Evolutionary conservation across 2,113 vertebrate species (phyloP), one percentile per base, ranked within the genome.

Genomic region (Sardina pilchardus): DNA sequence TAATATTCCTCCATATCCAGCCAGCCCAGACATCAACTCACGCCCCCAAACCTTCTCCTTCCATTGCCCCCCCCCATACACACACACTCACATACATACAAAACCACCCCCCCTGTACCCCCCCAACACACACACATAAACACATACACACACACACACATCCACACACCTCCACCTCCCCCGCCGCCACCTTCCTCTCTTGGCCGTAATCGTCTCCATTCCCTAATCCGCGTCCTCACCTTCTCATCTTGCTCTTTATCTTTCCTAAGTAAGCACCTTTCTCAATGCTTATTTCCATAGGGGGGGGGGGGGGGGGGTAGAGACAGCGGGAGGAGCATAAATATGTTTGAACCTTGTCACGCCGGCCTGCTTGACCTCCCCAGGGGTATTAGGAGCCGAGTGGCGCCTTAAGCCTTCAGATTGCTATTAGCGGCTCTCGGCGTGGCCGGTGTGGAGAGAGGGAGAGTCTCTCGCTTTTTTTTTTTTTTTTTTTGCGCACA

Each of bases 1-100:
- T 99, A 99, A 97, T 97, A 97, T 97, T 97, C 96, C 97, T 97
- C 96, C 96, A 94, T 95, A 94, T 97, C 97, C 97, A 96, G 94
- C 93, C 45, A 95, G 94, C 94, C 96, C 96, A 96, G 96, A 96
- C 95, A 96, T 95, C 94, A 94, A 94, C 95, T 96, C 94, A 92
- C 86, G 91, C 89, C 85, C 86, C 47, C 91, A 89, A 90, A 86
- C 94, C 91, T 89, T 87, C 93, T 90, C 87, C 45, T 84, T 93
- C 83, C 89, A 87, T 91, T 92, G 93, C 93, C 94, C 94, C 94
- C 91, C 93, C 92, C 91, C 80, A 84, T 85, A 21, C 87, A 88
- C 83, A 83, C 83, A 83, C 82, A 82, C 71, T 26, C 44, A 26
- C 81, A 47, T 14, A 8, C 83, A 86, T 85, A 85, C 47, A 71